phyloP scores from a whole-genome alignment of 2,888 invertebrate genomes.

The Archaeoteleia sp. region DNA sequence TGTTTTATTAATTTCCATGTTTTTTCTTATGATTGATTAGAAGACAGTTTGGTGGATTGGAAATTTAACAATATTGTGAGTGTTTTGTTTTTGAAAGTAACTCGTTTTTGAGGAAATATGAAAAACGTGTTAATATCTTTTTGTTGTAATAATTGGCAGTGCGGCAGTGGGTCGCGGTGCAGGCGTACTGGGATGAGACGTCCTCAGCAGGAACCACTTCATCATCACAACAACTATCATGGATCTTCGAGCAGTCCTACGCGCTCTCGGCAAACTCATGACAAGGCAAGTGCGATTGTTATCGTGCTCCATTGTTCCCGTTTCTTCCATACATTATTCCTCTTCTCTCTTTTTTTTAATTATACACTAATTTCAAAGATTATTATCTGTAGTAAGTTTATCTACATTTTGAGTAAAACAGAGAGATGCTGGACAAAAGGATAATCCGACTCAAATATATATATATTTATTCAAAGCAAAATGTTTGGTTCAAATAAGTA shows the following conservation, averaged over 20 bases:
- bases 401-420: no score
- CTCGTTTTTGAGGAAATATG: background rate
- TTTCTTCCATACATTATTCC: no score
- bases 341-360: no score
- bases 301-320: background rate
- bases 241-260: slow-evolving; percentile 67
- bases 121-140: slow-evolving; percentile 46
- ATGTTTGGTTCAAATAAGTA: no score
- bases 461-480: no score
- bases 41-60: no score
- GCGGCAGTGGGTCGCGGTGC: slow-evolving; percentile 74
- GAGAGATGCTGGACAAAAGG: no score
- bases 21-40: no score
- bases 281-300: slow-evolving; percentile 60
- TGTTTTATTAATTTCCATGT: no score
- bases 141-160: slow-evolving; percentile 61
- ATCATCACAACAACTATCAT: slow-evolving; percentile 63
- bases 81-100: slow-evolving; percentile 12
- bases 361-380: no score
- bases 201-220: slow-evolving; percentile 71
- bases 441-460: no score
- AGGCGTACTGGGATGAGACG: slow-evolving; percentile 75
- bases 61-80: background rate
- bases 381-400: no score
- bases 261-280: slow-evolving; percentile 64